A percentile compares a stretch with the other conserved stretches of the same genome.
phyloP scores from a whole-genome alignment of 2,888 invertebrate species.

The Coecobrya sp. region DNA sequence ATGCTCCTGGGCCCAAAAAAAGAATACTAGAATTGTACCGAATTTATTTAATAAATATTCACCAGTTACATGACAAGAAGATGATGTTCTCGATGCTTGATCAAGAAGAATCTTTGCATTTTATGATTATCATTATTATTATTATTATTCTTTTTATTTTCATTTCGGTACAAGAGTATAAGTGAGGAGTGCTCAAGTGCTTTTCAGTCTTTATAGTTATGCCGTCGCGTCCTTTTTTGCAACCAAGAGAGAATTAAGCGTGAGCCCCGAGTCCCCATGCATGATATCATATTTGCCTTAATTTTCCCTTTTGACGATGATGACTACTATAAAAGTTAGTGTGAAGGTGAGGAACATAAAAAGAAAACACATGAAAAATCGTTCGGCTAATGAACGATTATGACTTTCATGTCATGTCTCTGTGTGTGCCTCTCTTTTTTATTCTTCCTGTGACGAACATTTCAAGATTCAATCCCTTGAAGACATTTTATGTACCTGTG shows the following conservation, averaged over 20 bases:
- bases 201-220: background rate
- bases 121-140: constrained; percentile 5
- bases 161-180: background rate
- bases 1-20: constrained; percentile 64
- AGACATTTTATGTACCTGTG: constrained; percentile 19
- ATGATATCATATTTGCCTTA: background rate
- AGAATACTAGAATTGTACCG: constrained; percentile 8
- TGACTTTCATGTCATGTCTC: constrained; percentile 29
- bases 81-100: background rate
- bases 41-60: constrained; percentile 51
- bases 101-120: background rate
- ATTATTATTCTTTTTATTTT: background rate
- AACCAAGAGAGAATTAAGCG: background rate
- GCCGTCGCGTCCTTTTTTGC: constrained; percentile 5
- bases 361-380: constrained; percentile 34
- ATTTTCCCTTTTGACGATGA: background rate
- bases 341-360: constrained; percentile 44
- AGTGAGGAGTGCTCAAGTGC: constrained; percentile 8
- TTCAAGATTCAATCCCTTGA: constrained; percentile 21
- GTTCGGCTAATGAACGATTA: constrained; percentile 24
- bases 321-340: background rate
- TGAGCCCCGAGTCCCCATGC: no score
- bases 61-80: constrained; percentile 50
- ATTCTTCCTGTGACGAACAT: constrained; percentile 43
- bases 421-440: background rate